phyloP scores from a whole-genome alignment of 2,113 vertebrate genomes.

The Channa argus region DNA sequence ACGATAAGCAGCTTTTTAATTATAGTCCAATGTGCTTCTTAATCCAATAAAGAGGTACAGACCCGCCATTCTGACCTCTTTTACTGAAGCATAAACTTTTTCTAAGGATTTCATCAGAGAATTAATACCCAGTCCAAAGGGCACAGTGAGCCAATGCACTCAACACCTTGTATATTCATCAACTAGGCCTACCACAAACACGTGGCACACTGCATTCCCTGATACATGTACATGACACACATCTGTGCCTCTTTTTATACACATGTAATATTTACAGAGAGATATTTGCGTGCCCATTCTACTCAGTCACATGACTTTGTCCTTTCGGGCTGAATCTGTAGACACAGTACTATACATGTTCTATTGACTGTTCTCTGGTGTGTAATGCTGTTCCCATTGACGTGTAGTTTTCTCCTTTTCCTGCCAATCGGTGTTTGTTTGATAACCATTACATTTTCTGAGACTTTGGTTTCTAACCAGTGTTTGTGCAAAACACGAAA shows the following conservation, averaged over 20 bases:
- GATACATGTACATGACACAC: too few species aligned
- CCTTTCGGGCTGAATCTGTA: conserved; percentile 2
- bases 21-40: conserved; percentile 40
- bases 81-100: conserved; percentile 41
- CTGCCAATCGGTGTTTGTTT: too few species aligned
- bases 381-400: neutral
- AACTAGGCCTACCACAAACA: neutral
- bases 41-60: conserved; percentile 59
- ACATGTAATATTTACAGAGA: neutral
- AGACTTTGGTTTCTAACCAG: too few species aligned
- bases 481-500: neutral
- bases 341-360: neutral
- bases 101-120: conserved; percentile 24
- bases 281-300: neutral
- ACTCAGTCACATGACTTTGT: conserved; percentile 42
- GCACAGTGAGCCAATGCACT: conserved; percentile 14
- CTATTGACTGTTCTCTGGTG: neutral
- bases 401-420: neutral
- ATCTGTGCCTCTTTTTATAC: too few species aligned
- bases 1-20: conserved; percentile 67
- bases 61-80: conserved; percentile 34
- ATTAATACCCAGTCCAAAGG: conserved; percentile 37
- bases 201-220: too few species aligned
- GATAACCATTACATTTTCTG: too few species aligned
- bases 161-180: conserved; percentile 11